Percentiles rank a stretch among this genome's conserved stretches.
Evolutionary conservation across 2,797 vertebrate genomes (phyloP).

Genomic region (Alfaro cultratus): DNA sequence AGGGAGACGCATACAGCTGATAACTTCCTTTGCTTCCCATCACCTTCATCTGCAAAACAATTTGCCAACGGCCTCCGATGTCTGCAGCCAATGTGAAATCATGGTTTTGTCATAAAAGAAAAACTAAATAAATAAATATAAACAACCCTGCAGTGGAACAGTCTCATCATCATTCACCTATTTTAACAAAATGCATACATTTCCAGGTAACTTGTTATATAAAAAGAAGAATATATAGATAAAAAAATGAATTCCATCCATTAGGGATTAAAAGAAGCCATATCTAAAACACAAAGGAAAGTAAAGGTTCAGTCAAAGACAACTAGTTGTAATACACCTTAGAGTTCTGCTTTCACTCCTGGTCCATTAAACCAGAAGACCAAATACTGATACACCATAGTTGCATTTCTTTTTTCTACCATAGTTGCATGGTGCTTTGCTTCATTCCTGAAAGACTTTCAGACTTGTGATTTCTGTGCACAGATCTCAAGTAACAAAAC

Average conservation of each 20-base stretch:
- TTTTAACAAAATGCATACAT: conserved; percentile 47
- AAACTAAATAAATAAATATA: no score
- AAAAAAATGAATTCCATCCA: conserved; percentile 42
- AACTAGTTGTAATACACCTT: neutral
- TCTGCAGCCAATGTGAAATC: conserved; percentile 35
- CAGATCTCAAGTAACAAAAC: neutral
- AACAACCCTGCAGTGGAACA: conserved; percentile 27
- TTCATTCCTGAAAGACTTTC: neutral
- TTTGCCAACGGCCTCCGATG: conserved; percentile 63
- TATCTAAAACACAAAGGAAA: neutral
- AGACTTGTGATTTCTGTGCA: neutral
- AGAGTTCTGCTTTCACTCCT: neutral
- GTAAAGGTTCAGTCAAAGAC: conserved; percentile 32
- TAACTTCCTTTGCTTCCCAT: conserved; percentile 52
- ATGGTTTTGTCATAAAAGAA: conserved; percentile 50
- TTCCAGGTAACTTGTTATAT: conserved; percentile 40
- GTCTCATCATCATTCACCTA: conserved; percentile 42
- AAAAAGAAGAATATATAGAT: conserved; percentile 37
- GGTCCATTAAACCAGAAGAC: neutral
- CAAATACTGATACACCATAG: neutral
- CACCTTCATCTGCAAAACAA: conserved; percentile 71
- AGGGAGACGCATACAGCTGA: conserved; percentile 48
- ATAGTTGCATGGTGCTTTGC: neutral
- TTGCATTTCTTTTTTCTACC: neutral
- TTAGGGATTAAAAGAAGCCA: conserved; percentile 20